phyloP scores from a whole-genome alignment of 2,888 invertebrate genomes.

The Nesidiocoris tenuis region DNA sequence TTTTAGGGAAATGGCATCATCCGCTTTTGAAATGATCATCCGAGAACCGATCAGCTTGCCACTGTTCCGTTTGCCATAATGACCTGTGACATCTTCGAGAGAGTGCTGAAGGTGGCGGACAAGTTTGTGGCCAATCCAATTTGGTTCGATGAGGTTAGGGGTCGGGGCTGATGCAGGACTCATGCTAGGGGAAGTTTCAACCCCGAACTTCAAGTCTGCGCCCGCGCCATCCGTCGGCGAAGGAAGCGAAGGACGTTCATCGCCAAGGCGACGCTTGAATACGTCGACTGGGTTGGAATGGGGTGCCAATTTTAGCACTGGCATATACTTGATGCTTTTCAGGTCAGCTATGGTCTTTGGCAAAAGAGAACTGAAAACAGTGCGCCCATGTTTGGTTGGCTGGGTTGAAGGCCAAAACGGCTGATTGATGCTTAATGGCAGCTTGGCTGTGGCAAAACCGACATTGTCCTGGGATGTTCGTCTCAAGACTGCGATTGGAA shows the following conservation, averaged over 20 bases:
- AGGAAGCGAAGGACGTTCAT: neutral
- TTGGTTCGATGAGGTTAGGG: too few species aligned
- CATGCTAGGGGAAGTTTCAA: neutral
- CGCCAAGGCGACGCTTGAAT: neutral
- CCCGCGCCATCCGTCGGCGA: neutral
- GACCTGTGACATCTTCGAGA: neutral
- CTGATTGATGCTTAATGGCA: neutral
- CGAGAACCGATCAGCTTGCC: too few species aligned
- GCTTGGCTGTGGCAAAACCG: neutral
- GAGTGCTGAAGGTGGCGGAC: neutral
- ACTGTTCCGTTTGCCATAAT: conserved; percentile 1
- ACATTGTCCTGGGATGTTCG: neutral
- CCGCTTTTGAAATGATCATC: too few species aligned
- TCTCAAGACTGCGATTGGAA: neutral
- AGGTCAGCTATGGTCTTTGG: conserved; percentile 37
- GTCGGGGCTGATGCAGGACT: too few species aligned
- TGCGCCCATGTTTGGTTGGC: conserved; percentile 12
- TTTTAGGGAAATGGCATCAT: too few species aligned
- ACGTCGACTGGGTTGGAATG: neutral
- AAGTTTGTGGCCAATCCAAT: neutral
- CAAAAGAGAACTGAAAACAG: conserved; percentile 31
- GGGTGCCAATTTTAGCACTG: conserved; percentile 14
- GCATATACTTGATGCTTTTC: conserved; percentile 41
- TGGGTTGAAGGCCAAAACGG: conserved; percentile 2
- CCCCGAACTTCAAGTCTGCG: neutral